Evolutionary conservation across 2,888 invertebrate species (phyloP), one percentile per base, ranked within the genome.

Genomic region (Drosophila affinis): DNA sequence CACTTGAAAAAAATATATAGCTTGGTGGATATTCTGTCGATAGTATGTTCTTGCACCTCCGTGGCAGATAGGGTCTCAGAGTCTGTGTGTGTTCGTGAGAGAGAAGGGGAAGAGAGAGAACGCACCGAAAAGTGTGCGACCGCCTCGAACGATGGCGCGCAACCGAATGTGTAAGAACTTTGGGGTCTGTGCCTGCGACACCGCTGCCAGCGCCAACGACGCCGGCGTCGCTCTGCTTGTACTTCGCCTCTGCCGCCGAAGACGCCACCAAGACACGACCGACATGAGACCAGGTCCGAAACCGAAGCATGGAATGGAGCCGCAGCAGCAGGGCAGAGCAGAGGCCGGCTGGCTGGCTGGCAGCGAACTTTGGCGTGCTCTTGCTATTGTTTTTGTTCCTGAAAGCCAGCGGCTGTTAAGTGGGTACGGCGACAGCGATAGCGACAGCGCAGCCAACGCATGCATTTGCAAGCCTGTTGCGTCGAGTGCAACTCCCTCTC

Each of bases 81-180:
- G 57, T 17, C 47, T 17, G 29, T 9, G 47, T 17, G 57, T 27
- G 29, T 14, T n/a, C 61, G 57, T 29, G 70, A 64, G 72, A 67
- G 34, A 34, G 12, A 54, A 59, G 67, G 12, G 54, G 10, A 17
- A 46, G 27, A 24, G 18, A 17, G 34, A 55, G 34, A 85, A 79
- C 87, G 78, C 87, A 91, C 90, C 91, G 90, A 87, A 88, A 86
- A 83, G 79, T 80, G 81, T 89, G 90, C 91, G 91, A 91, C 92
- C 91, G 91, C 89, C 88, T 89, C 90, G 90, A 88, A 90, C 81
- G 90, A 91, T 91, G 92, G 92, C 91, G 91, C 92, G 91, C 91
- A 91, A 92, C 91, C 90, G 91, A 92, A 92, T 92, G 91, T 91
- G 88, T 83, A 82, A 81, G 77, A 80, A 82, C 77, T 84, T 78